Evolutionary conservation across 1,140 invertebrate genomes (phyloP), one percentile per base, ranked within the genome.

Genomic region (Potamilus streckersoni): DNA sequence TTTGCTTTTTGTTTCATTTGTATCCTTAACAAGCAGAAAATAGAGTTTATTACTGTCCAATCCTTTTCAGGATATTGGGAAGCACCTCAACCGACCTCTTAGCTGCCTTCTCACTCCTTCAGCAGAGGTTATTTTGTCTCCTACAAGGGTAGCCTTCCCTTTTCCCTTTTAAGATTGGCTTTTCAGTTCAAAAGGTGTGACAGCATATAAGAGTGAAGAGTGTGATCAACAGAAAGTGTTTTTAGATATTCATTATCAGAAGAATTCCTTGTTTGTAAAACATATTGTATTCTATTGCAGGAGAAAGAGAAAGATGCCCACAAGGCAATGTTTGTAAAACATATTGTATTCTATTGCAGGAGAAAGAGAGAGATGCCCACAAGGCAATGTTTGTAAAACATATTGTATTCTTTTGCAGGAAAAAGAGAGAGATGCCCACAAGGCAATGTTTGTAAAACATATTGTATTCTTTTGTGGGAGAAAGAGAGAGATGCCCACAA

Each of bases 331-430:
- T 58, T 16, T 5, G 17, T 55, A 16, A 11, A 20, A 19, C 13
- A 1, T 20, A 55, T 56, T 55, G 23, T 38, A 38, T 66, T 38
- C 16, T 23, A 17, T 66, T 19, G 16, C 79, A 94, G 93, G 93
- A 94, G 81, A 93, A 91, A 85, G 93, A 94, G 87, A 91, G 91
- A 85, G 93, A 93, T 81, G 83, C 88, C 57, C 91, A 91, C 76
- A 91, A 91, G 66, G 87, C 88, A 64, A 86, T 83, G 63, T 91
- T 92, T 79, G 89, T 5, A 65, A 16, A 2, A 20, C 17, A 65
- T 70, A 65, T 70, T 23, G 11, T 60, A 60, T 6, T 70, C 16
- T 13, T 6, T 87, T 89, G 38, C 79, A 94, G 93, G 93, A 94
- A 81, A 93, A 55, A 66, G 17, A 66, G 2, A 55, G 14, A 23